phyloP scores from a whole-genome alignment of 2,797 vertebrate species.

The Acanthurus tractus region DNA sequence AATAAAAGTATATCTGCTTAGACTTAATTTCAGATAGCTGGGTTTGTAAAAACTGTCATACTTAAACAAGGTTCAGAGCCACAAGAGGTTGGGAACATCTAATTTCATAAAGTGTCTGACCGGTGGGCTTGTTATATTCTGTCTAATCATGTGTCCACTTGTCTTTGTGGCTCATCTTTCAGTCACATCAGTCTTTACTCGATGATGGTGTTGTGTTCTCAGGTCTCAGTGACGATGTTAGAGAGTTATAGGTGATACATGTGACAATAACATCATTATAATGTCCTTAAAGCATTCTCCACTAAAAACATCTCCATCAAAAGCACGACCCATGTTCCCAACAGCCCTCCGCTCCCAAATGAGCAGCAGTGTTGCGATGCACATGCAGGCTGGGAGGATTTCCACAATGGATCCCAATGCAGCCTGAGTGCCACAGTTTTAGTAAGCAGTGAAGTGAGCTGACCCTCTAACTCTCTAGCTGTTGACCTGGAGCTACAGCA shows the following conservation, averaged over 20 bases:
- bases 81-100: background rate
- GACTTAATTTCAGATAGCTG: background rate
- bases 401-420: constrained; percentile 14
- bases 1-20: background rate
- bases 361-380: constrained; percentile 18
- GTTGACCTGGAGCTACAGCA: constrained; percentile 38
- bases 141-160: background rate
- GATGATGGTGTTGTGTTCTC: background rate
- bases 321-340: background rate
- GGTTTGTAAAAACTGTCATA: background rate
- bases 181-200: background rate
- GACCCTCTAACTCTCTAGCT: constrained; percentile 33
- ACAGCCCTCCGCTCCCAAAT: background rate
- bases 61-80: background rate
- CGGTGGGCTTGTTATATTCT: background rate
- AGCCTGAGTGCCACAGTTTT: constrained; percentile 40
- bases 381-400: constrained; percentile 16
- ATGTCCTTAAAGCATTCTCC: background rate
- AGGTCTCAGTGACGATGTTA: background rate
- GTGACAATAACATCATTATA: background rate
- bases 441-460: constrained; percentile 28
- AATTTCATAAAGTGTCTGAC: too few relatives aligned
- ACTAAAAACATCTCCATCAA: background rate
- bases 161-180: too few relatives aligned
- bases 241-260: background rate